These are phyloP conservation scores for Venustaconcha ellipsiformis DNA, from an alignment of 1,140 invertebrate species.

Conservation along the genomic window DNA sequence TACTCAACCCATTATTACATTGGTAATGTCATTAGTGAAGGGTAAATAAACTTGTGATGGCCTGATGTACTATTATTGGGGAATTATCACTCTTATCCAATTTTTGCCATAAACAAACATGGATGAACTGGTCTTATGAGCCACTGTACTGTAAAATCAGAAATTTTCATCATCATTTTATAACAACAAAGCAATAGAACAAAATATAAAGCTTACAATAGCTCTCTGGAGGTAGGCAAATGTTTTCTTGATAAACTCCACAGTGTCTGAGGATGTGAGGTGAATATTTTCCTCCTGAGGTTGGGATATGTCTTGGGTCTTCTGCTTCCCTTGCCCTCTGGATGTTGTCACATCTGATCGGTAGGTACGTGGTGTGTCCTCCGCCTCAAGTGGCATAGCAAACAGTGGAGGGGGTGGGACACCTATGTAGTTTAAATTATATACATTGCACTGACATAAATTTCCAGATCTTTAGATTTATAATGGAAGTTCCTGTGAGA, in stretches of 20 bases:
- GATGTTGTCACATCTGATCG: constrained; percentile 46
- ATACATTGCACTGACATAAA: too few species aligned
- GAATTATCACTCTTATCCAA: too few species aligned
- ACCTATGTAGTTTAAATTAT: constrained; percentile 32
- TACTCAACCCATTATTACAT: too few species aligned
- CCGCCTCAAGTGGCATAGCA: constrained; percentile 46
- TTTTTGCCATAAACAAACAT: too few species aligned
- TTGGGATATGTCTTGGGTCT: constrained; percentile 9
- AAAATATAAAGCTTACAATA: constrained; percentile 49
- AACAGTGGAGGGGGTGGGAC: constrained; percentile 52
- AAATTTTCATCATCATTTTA: constrained; percentile 1
- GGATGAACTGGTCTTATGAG: too few species aligned
- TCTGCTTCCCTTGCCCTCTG: constrained; percentile 22
- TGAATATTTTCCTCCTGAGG: constrained; percentile 32
- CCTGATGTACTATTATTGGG: too few species aligned
- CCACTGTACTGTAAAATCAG: too few species aligned
- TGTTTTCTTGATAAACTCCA: constrained; percentile 51
- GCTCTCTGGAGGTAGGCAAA: constrained; percentile 59
- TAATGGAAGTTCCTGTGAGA: too few species aligned
- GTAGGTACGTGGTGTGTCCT: constrained; percentile 63
- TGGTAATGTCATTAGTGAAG: too few species aligned
- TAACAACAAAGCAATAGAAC: not conserved
- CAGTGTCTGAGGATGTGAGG: constrained; percentile 49
- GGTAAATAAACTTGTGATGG: too few species aligned
- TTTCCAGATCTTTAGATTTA: too few species aligned